A percentile compares a stretch with the other conserved stretches of the same genome.
These are phyloP conservation scores for Novumbra hubbsi DNA, from an alignment of 2,797 vertebrate genomes.

Conservation along the genomic window DNA sequence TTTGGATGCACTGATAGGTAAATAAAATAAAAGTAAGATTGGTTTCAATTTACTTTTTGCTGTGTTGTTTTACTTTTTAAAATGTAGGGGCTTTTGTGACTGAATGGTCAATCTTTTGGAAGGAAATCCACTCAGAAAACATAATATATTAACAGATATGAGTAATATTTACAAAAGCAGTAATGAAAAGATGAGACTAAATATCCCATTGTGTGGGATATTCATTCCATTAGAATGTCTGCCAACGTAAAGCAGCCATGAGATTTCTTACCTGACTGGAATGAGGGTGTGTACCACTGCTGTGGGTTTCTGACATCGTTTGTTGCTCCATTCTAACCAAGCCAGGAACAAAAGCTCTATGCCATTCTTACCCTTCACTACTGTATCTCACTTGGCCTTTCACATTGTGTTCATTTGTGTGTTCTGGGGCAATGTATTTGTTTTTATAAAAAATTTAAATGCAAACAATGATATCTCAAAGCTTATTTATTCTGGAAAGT, in stretches of 20 bases:
- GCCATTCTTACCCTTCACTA: not conserved
- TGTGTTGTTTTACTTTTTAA: constrained; percentile 12
- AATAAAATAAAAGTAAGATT: constrained; percentile 9
- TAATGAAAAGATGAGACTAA: not conserved
- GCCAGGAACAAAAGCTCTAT: not conserved
- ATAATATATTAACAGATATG: not conserved
- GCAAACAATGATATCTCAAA: not conserved
- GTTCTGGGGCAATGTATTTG: constrained; percentile 20
- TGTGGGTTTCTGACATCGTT: not conserved
- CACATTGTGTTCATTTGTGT: constrained; percentile 17
- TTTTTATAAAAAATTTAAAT: constrained; percentile 4
- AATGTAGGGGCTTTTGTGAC: not conserved
- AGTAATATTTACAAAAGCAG: not conserved
- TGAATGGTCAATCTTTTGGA: not conserved
- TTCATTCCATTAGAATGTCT: not conserved
- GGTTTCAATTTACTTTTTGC: constrained; percentile 21
- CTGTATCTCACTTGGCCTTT: not conserved
- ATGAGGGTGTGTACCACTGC: not conserved
- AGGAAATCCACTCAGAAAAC: not conserved
- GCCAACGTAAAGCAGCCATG: constrained; percentile 1
- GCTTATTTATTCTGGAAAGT: not conserved
- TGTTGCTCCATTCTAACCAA: not conserved
- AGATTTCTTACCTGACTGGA: not conserved
- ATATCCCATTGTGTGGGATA: not conserved
- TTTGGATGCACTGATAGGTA: constrained; percentile 15